Conservation (phyloP, 1,140 invertebrate genomes). For the Samia ricini region DNA sequence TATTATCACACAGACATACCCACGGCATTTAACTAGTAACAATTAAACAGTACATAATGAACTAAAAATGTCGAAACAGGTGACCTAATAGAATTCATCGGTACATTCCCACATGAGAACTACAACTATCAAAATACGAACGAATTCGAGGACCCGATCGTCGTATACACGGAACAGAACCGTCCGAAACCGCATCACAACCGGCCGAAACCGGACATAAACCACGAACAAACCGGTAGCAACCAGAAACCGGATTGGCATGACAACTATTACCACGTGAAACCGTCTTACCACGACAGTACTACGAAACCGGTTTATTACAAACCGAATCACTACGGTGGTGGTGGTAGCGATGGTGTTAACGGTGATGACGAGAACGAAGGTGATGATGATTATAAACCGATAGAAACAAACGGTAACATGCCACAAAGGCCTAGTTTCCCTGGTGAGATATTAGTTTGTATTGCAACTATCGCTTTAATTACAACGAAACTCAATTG, state of each 20-base stretch:
- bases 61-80: slow-evolving; percentile 40
- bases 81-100: slow-evolving; percentile 80
- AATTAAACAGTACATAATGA: not conserved
- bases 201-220: slow-evolving; percentile 54
- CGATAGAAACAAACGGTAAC: slow-evolving; percentile 45
- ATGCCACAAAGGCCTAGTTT: slow-evolving; percentile 62
- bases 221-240: slow-evolving; percentile 9
- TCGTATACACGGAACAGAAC: slow-evolving; percentile 72
- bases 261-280: slow-evolving; percentile 68
- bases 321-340: slow-evolving; percentile 35
- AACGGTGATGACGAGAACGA: slow-evolving; percentile 18
- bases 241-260: slow-evolving; percentile 51
- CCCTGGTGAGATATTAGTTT: slow-evolving; percentile 63
- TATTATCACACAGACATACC: not conserved
- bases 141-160: slow-evolving; percentile 76
- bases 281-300: slow-evolving; percentile 73
- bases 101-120: slow-evolving; percentile 77
- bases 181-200: slow-evolving; percentile 47
- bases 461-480: slow-evolving; percentile 23
- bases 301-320: slow-evolving; percentile 56
- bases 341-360: slow-evolving; percentile 33
- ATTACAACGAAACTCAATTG: slow-evolving; percentile 31
- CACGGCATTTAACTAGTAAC: not conserved
- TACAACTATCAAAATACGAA: slow-evolving; percentile 68
- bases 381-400: slow-evolving; percentile 68